These are phyloP conservation scores for Tubulanus polymorphus DNA, from an alignment of 2,888 invertebrate species.

Conservation along the genomic window DNA sequence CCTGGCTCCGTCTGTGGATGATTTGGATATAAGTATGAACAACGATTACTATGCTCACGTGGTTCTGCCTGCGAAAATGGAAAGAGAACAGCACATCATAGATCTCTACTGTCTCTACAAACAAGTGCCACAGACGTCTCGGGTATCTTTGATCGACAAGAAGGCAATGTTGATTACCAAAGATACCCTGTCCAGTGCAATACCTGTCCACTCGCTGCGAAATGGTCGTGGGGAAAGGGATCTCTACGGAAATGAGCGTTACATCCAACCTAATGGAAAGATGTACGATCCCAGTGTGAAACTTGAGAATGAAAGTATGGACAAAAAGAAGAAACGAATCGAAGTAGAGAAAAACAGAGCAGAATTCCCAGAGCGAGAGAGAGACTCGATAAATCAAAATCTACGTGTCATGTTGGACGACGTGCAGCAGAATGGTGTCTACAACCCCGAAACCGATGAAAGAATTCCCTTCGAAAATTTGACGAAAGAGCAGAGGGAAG, in stretches of 20 bases:
- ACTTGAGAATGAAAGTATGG: background rate
- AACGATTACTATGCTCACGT: background rate
- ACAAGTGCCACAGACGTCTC: background rate
- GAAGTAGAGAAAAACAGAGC: background rate
- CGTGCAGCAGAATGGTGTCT: background rate
- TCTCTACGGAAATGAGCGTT: background rate
- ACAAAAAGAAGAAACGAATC: background rate
- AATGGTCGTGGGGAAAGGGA: background rate
- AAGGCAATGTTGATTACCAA: background rate
- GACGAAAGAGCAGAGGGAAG: background rate
- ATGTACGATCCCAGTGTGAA: background rate
- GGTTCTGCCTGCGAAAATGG: background rate
- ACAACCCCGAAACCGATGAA: background rate
- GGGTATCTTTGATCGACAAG: background rate
- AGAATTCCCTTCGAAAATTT: background rate
- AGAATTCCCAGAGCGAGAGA: background rate
- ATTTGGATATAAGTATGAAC: background rate
- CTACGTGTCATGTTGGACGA: background rate
- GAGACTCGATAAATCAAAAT: background rate
- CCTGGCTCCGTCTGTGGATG: background rate
- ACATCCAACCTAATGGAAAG: conserved; percentile 1
- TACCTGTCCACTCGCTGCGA: conserved; percentile 2
- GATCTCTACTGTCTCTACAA: background rate
- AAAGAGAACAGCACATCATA: background rate
- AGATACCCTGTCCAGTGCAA: background rate